Conservation (phyloP, 2,888 invertebrate genomes). For the Anorthoa munda region DNA sequence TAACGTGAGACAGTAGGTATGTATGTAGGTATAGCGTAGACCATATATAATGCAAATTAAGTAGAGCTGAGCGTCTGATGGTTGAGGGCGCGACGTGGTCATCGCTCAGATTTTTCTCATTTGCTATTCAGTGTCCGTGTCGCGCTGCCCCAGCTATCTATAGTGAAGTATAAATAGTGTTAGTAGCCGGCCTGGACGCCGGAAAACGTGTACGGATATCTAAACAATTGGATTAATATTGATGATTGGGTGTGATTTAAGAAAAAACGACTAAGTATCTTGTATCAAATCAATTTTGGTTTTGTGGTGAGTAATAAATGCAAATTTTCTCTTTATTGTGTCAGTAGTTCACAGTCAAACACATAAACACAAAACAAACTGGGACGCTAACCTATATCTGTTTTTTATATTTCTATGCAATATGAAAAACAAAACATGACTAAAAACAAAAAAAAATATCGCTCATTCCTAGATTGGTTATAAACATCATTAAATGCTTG, state of each 20-base stretch:
- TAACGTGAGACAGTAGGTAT: conserved; percentile 44
- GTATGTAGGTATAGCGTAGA: conserved; percentile 23
- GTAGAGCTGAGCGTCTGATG: conserved; percentile 44
- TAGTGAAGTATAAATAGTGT: conserved; percentile 83
- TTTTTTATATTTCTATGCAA: neutral
- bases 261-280: conserved; percentile 2
- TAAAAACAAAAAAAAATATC: conserved; percentile 18
- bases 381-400: neutral
- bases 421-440: neutral
- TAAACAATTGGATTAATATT: conserved; percentile 58
- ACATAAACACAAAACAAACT: conserved; percentile 21
- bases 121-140: conserved; percentile 82
- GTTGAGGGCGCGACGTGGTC: conserved; percentile 70
- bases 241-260: conserved; percentile 21
- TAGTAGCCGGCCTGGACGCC: conserved; percentile 73
- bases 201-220: conserved; percentile 72
- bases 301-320: conserved; percentile 46
- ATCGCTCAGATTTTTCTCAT: conserved; percentile 84
- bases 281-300: conserved; percentile 3
- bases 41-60: conserved; percentile 53
- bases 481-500: neutral
- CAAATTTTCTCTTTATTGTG: conserved; percentile 19
- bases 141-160: conserved; percentile 80
- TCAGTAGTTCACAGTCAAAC: neutral
- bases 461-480: neutral